Percentiles rank a stretch among this genome's conserved stretches.
phyloP scores from a whole-genome alignment of 2,888 invertebrate species.

The Rotaria macrura region DNA sequence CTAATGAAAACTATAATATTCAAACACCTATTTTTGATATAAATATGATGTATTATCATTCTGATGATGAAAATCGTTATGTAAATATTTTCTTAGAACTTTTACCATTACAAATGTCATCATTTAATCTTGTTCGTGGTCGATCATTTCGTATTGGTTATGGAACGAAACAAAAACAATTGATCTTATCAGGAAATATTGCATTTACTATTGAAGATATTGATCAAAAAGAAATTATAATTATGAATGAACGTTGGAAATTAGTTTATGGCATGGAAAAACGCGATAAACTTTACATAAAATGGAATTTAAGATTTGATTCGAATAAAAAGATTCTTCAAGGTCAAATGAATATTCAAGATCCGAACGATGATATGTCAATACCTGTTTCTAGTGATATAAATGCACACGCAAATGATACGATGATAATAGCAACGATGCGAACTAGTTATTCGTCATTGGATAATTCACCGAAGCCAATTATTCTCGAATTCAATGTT shows the following conservation, averaged over 20 bases:
- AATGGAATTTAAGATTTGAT: not conserved
- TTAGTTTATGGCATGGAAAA: not conserved
- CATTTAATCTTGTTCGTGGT: not conserved
- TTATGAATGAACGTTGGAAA: conserved; percentile 4
- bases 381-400: not conserved
- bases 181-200: not conserved
- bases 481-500: not conserved
- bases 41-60: not conserved
- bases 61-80: not conserved
- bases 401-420: not conserved
- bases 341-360: not conserved
- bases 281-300: not conserved
- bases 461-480: not conserved
- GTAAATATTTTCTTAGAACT: not conserved
- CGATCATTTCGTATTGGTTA: conserved; percentile 4
- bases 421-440: not conserved
- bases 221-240: not conserved
- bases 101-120: not conserved
- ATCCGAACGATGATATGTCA: not conserved
- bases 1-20: not conserved
- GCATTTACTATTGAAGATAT: not conserved
- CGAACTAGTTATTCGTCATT: not conserved
- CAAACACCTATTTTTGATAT: not conserved
- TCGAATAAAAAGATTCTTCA: not conserved
- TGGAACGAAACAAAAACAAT: not conserved